Evolutionary conservation across 2,797 vertebrate genomes (phyloP).

Genomic region (Strix occidentalis): DNA sequence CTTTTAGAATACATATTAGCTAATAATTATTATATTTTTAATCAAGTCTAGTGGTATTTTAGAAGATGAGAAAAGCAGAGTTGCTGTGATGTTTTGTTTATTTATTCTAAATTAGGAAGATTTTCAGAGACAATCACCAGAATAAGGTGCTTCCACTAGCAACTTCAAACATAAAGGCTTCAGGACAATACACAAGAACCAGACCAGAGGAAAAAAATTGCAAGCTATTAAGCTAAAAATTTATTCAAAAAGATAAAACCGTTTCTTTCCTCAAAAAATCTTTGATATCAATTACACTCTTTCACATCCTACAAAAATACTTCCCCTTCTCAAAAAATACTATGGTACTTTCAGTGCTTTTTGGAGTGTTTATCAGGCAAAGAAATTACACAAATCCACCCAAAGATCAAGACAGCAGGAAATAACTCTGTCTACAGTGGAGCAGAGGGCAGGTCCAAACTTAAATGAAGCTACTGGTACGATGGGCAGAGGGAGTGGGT

Average conservation of each 20-base stretch:
- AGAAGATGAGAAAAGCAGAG: background rate
- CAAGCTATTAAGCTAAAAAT: background rate
- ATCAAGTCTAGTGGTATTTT: background rate
- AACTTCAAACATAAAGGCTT: background rate
- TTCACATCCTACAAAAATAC: background rate
- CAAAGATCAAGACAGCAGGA: background rate
- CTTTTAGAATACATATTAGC: background rate
- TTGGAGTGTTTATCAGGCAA: background rate
- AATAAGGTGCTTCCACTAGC: background rate
- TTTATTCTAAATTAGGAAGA: background rate
- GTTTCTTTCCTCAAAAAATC: background rate
- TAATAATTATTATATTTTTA: background rate
- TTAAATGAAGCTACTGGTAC: background rate
- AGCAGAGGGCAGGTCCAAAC: background rate
- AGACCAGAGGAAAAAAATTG: background rate
- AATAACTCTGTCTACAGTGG: rapidly evolving
- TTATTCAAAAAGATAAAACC: background rate
- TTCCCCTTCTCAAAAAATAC: no score
- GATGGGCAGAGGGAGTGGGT: background rate
- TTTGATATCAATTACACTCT: background rate
- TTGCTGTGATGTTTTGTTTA: background rate
- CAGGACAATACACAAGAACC: background rate
- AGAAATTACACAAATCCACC: background rate
- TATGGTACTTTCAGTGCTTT: background rate
- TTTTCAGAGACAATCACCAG: background rate